Percentiles rank a stretch among this genome's conserved stretches.
Evolutionary conservation across 2,797 vertebrate species (phyloP).

Genomic region (Australoheros facetus): DNA sequence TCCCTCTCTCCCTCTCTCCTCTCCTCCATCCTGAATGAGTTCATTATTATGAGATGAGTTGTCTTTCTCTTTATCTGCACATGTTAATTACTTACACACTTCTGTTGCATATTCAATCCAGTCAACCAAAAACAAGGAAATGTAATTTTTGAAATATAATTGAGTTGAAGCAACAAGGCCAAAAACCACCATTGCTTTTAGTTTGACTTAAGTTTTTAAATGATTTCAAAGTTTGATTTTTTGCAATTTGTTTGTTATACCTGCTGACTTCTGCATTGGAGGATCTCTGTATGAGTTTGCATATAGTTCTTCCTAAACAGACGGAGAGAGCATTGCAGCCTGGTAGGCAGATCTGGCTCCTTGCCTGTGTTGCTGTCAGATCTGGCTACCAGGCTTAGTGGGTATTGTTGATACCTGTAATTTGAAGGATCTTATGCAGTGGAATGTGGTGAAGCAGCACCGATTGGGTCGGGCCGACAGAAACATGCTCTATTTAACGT

Average conservation of each 20-base stretch:
- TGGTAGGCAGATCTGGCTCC: conserved; percentile 75
- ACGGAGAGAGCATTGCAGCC: conserved; percentile 71
- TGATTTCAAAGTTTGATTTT: conserved; percentile 84
- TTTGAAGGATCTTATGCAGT: conserved; percentile 69
- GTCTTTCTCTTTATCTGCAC: conserved; percentile 86
- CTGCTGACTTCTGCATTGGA: conserved; percentile 81
- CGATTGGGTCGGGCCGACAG: conserved; percentile 40
- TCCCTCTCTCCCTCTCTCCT: conserved; percentile 77
- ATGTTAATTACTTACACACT: conserved; percentile 84
- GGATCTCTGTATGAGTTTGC: conserved; percentile 77
- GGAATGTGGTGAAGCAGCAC: conserved; percentile 63
- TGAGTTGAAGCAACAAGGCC: conserved; percentile 57
- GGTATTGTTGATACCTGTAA: conserved; percentile 60
- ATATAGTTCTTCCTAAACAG: conserved; percentile 65
- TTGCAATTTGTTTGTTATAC: conserved; percentile 82
- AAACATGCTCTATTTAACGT: conserved; percentile 73
- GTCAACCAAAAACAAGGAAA: conserved; percentile 77
- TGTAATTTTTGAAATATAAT: conserved; percentile 64
- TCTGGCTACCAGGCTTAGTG: conserved; percentile 75
- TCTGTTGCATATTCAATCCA: conserved; percentile 85
- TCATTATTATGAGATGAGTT: conserved; percentile 86
- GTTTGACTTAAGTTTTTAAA: conserved; percentile 82
- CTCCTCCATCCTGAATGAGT: conserved; percentile 86
- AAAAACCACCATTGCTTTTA: conserved; percentile 80
- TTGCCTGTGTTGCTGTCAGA: conserved; percentile 66